Conservation (phyloP, 1,140 invertebrate genomes). For the Arctopsyche grandis region DNA sequence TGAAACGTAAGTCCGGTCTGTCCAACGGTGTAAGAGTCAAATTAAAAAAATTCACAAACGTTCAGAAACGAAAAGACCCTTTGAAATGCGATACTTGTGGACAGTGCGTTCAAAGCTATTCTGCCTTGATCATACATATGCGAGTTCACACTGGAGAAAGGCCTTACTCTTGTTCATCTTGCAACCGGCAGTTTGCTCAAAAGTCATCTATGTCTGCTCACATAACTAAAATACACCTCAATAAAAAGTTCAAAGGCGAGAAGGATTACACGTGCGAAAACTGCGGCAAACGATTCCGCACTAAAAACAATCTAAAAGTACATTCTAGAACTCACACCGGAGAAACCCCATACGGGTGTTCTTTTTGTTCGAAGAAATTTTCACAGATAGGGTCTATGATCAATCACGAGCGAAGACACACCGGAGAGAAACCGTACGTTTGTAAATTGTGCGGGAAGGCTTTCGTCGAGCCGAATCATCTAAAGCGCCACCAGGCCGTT, state of each 20-base stretch:
- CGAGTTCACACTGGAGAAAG: slow-evolving; percentile 53
- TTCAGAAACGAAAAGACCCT: neutral
- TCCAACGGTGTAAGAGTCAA: neutral
- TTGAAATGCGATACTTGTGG: slow-evolving; percentile 1
- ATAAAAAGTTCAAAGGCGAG: neutral
- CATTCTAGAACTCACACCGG: slow-evolving; percentile 66
- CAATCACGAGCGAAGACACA: slow-evolving; percentile 78
- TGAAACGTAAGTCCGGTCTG: neutral
- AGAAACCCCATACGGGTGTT: slow-evolving; percentile 68
- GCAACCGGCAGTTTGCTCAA: slow-evolving; percentile 43
- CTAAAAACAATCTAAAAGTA: slow-evolving; percentile 59
- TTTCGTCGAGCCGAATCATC: slow-evolving; percentile 53
- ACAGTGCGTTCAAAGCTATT: slow-evolving; percentile 56
- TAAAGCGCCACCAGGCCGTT: slow-evolving; percentile 54
- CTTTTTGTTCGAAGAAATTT: slow-evolving; percentile 58
- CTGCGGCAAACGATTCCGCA: slow-evolving; percentile 61
- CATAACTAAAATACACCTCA: neutral
- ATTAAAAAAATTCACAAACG: neutral
- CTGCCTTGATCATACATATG: slow-evolving; percentile 57
- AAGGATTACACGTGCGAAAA: slow-evolving; percentile 59
- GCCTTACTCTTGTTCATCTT: slow-evolving; percentile 59
- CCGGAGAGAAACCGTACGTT: slow-evolving; percentile 74
- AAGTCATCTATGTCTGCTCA: slow-evolving; percentile 8
- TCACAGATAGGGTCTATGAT: slow-evolving; percentile 58
- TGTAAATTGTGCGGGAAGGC: slow-evolving; percentile 71